Evolutionary conservation across 1,140 invertebrate species (phyloP).

Genomic region (Macrobrachium rosenbergii): DNA sequence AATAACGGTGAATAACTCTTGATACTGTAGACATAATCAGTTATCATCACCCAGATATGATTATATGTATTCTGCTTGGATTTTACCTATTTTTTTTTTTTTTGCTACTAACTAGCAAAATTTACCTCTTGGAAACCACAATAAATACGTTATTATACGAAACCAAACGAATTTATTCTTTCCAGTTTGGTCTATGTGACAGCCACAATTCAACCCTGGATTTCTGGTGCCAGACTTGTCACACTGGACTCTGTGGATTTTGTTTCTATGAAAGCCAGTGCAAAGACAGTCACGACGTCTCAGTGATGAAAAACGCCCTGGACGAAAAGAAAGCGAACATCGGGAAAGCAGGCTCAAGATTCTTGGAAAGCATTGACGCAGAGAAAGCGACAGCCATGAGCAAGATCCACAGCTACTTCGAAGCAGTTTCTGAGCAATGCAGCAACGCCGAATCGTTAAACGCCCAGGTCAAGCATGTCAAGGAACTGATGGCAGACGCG

Average conservation of each 20-base stretch:
- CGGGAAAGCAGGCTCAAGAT: background rate
- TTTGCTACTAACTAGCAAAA: too few species aligned
- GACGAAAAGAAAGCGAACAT: background rate
- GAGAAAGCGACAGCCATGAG: background rate
- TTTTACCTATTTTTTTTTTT: too few species aligned
- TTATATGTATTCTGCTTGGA: too few species aligned
- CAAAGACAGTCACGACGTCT: background rate
- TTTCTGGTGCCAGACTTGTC: conserved; percentile 20
- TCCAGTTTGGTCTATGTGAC: background rate
- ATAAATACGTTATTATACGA: too few species aligned
- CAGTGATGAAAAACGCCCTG: background rate
- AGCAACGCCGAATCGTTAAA: background rate
- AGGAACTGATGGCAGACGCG: conserved; percentile 2
- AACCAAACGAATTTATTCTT: too few species aligned
- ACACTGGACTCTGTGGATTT: background rate
- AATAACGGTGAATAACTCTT: too few species aligned
- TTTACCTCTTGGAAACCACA: too few species aligned
- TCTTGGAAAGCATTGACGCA: background rate
- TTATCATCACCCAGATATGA: too few species aligned
- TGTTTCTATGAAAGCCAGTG: background rate
- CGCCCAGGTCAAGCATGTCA: background rate
- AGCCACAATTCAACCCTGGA: background rate
- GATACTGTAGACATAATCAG: too few species aligned
- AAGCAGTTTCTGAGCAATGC: background rate
- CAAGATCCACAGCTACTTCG: background rate